Conservation (phyloP, 37 sponge, comb jelly and placozoan genomes). For the Dysidea cf. avara region DNA sequence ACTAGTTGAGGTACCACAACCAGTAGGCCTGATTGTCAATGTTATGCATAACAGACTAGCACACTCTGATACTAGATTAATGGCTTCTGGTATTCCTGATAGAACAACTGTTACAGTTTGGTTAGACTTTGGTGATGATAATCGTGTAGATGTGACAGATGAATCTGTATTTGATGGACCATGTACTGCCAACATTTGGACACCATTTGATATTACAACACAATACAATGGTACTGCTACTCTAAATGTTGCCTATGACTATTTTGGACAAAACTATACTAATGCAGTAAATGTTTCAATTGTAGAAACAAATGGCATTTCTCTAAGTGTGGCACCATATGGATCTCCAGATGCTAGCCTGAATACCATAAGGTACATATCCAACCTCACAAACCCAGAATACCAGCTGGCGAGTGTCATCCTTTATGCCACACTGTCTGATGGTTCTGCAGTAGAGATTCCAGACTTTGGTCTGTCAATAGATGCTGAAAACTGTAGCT, state of each 20-base stretch:
- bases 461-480: no score
- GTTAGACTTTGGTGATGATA: constrained; percentile 7
- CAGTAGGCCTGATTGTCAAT: background rate
- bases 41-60: background rate
- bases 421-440: constrained; percentile 25
- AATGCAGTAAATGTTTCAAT: background rate
- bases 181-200: no score
- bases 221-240: no score
- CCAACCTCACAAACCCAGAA: no score
- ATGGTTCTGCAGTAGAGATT: no score
- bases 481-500: no score
- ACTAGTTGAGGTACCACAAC: constrained; percentile 8
- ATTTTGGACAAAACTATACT: no score
- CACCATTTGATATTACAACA: no score
- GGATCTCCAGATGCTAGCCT: no score
- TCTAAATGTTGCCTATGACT: constrained; percentile 1
- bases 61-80: constrained; percentile 4
- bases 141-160: background rate
- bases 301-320: background rate
- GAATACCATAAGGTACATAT: no score
- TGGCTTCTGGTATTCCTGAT: background rate
- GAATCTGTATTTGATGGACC: no score
- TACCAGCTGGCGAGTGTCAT: constrained; percentile 9
- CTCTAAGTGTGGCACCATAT: no score
- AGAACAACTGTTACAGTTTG: background rate